phyloP scores from a whole-genome alignment of 2,888 invertebrate genomes.

The Plagodis dolabraria region DNA sequence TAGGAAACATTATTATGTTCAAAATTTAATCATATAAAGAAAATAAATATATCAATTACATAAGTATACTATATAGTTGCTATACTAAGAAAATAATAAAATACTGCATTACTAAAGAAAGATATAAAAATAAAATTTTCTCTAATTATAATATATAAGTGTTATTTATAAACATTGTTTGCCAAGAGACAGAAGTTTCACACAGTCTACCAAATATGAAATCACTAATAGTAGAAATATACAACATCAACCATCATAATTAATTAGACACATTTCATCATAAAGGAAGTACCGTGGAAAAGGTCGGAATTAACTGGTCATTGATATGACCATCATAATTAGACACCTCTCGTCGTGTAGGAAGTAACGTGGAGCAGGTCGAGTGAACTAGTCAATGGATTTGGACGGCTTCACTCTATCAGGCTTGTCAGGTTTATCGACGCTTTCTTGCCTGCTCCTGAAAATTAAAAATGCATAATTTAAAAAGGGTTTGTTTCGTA shows the following conservation, averaged over 20 bases:
- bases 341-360: constrained; percentile 26
- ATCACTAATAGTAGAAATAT: constrained; percentile 66
- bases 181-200: constrained; percentile 45
- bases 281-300: constrained; percentile 24
- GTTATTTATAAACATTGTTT: constrained; percentile 7
- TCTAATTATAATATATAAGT: too few species aligned
- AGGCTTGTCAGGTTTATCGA: constrained; percentile 65
- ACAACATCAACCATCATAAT: constrained; percentile 46
- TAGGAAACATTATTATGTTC: too few species aligned
- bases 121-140: too few species aligned
- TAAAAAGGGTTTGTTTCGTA: background rate
- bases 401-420: constrained; percentile 79
- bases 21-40: too few species aligned
- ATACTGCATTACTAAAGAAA: too few species aligned
- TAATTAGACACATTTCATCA: constrained; percentile 20
- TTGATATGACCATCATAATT: constrained; percentile 39
- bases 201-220: constrained; percentile 57
- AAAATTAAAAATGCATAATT: constrained; percentile 14
- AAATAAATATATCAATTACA: too few species aligned
- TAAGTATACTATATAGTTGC: too few species aligned
- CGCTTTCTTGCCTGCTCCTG: constrained; percentile 77
- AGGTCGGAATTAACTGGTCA: constrained; percentile 24
- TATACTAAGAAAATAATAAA: too few species aligned
- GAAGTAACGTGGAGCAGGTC: constrained; percentile 29
- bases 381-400: constrained; percentile 69